Percentiles rank a stretch among this genome's conserved stretches.
phyloP scores from a whole-genome alignment of 2,888 invertebrate species.

The Drosophila eohydei region DNA sequence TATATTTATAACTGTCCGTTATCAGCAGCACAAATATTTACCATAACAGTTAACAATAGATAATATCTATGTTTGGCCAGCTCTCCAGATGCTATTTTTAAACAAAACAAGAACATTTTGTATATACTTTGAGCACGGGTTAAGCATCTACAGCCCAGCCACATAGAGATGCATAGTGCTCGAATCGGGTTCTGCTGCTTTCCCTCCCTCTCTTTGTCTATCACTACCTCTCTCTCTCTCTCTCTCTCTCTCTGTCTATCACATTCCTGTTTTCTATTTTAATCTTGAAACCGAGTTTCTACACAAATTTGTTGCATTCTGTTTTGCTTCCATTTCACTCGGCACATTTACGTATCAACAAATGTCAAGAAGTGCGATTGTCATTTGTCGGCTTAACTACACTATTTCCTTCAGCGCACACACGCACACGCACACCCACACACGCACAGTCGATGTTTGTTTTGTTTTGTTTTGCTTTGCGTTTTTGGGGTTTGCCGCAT shows the following conservation, averaged over 20 bases:
- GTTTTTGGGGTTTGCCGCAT: conserved; percentile 60
- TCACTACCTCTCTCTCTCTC: neutral
- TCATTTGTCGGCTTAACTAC: conserved; percentile 26
- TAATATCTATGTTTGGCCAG: neutral
- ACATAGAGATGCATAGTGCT: neutral
- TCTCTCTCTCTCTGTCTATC: neutral
- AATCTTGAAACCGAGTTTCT: conserved; percentile 10
- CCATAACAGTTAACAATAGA: neutral
- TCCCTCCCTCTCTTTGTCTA: neutral
- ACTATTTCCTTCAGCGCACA: conserved; percentile 40
- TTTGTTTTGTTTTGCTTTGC: conserved; percentile 49
- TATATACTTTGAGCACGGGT: neutral
- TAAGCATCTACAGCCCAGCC: neutral
- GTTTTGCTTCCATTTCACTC: conserved; percentile 24
- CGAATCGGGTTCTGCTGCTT: neutral
- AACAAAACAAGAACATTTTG: neutral
- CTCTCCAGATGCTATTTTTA: conserved; percentile 3
- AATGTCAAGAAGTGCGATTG: conserved; percentile 34
- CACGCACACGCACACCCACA: conserved; percentile 6
- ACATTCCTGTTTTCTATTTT: conserved; percentile 17
- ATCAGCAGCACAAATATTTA: neutral
- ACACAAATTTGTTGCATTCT: conserved; percentile 8
- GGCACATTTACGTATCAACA: conserved; percentile 41
- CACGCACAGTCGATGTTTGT: conserved; percentile 37
- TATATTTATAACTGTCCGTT: no score